Base-by-base conservation (phyloP, 2,113 vertebrate genomes). In the rabbit (Oryctolagus cuniculus) region DNA sequence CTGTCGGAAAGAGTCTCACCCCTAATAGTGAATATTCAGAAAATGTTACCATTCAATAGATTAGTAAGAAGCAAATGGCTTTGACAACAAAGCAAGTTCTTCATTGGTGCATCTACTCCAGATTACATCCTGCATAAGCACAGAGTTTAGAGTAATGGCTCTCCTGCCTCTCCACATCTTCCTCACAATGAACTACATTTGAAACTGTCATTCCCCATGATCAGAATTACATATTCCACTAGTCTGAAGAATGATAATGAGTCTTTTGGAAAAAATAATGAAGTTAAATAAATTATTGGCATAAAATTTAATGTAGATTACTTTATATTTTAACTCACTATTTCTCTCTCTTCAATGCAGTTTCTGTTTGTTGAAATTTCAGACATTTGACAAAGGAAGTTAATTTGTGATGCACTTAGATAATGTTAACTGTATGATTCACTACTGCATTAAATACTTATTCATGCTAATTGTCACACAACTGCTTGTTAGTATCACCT, bases 121-220 rank as follows among this genome's bases (percentile, higher is more conserved):
- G 75, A 74, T 93, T 92, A 36, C 25, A 91, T 77, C 94, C 22
- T n/a, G 2, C 64, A 1, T 53, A 73, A 95, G 29, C 44, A 84
- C n/a, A 75, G 55, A 91, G 36, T 82, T 81, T 92, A 75, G 72
- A 89, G 19, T 85, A 64, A 73, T 81, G 49, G 24, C 58, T 92
- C 2, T 36, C 31, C 81, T 94, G 91, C 67, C 67, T 64, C 72
- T 94, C 77, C 77, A 88, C 19, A 49, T 78, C 94, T 95, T 86
- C 79, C 93, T 51, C 88, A 90, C 85, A 89, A 88, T 78, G n/a
- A 92, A 53, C 58, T 87, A 1, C 36, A 58, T 85, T 94, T 93
- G 44, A 95, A 97, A 80, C 75, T 31, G 53, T 89, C 53, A 61
- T 70, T 82, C 63, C 80, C 64, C 72, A 4, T 67, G 25, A 91